Evolutionary conservation across 2,113 vertebrate genomes (phyloP).

Genomic region (Eublepharis macularius): DNA sequence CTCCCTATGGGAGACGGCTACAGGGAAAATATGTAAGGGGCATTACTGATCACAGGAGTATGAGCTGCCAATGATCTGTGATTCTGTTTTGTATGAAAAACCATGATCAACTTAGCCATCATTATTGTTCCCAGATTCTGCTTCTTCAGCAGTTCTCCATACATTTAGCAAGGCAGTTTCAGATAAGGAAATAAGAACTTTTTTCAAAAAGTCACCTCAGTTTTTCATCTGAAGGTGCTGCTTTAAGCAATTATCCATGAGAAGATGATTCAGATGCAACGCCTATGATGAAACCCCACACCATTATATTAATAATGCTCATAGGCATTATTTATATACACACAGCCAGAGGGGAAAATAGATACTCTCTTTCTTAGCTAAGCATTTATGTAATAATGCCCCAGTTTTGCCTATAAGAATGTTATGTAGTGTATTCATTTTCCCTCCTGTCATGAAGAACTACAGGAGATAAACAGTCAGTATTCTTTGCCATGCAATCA

Average conservation of each 20-base stretch:
- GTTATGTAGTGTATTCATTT: constrained; percentile 53
- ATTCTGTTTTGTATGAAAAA: not conserved
- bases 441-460: constrained; percentile 48
- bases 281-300: not conserved
- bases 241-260: constrained; percentile 4
- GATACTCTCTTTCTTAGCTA: constrained; percentile 29
- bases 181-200: not conserved
- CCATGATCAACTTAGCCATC: not conserved
- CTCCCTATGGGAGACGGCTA: no score
- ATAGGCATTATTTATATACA: constrained; percentile 6
- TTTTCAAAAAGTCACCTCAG: not conserved
- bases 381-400: constrained; percentile 23
- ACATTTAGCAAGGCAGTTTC: not conserved
- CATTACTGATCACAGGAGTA: no score
- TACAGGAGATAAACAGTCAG: constrained; percentile 62
- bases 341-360: not conserved
- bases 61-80: no score
- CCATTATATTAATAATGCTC: not conserved
- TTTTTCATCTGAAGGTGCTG: constrained; percentile 1
- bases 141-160: not conserved
- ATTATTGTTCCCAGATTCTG: not conserved
- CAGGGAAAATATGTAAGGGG: no score
- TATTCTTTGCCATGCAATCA: constrained; percentile 62
- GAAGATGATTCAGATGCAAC: not conserved
- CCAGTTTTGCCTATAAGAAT: constrained; percentile 29